Evolutionary conservation across 2,797 vertebrate genomes (phyloP), one percentile per base, ranked within the genome.

Genomic region (Heterohyrax brucei): DNA sequence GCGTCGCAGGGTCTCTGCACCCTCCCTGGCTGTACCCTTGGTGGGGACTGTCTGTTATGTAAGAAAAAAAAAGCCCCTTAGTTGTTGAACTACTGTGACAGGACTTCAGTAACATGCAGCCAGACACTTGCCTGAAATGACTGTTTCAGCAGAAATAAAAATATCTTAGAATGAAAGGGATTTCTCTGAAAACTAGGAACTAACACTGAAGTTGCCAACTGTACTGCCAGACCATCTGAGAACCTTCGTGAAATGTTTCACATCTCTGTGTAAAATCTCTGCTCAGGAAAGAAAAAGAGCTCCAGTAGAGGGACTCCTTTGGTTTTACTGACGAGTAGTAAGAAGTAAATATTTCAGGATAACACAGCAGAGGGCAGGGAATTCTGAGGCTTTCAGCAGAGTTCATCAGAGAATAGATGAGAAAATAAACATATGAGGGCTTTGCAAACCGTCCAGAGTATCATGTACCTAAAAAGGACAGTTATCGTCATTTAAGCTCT

Each of bases 51-150:
- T 50, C 50, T 53, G 64, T 89, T 4, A 14, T 1, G 19, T 21
- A 39, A 91, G 61, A 44, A 75, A 46, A 81, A 81, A 22, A n/a
- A 83, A 46, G n/a, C 53, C 3, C 39, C 64, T 26, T 62, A 33
- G 14, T 16, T 18, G 19, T 75, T 88, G 78, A 89, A 81, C 16
- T 9, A 53, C 8, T 21, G 28, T 77, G 87, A 48, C 10, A 56
- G 44, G 26, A 21, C 59, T 81, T 87, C 91, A 87, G 10, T 86
- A 83, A 61, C 61, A 72, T 89, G 83, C 28, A 82, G 68, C 30
- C 80, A 50, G 56, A 84, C 4, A 68, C 30, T 7, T 1, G 72
- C 68, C 50, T 59, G 30, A 39, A 75, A 1, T 0, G 16, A 50
- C 19, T 21, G 7, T 50, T 26, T 89, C 28, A 18, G 19, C 1